A percentile compares a stretch with the other conserved stretches of the same genome.
Evolutionary conservation across 2,113 vertebrate genomes (phyloP).

Genomic region (Phaethon lepturus): DNA sequence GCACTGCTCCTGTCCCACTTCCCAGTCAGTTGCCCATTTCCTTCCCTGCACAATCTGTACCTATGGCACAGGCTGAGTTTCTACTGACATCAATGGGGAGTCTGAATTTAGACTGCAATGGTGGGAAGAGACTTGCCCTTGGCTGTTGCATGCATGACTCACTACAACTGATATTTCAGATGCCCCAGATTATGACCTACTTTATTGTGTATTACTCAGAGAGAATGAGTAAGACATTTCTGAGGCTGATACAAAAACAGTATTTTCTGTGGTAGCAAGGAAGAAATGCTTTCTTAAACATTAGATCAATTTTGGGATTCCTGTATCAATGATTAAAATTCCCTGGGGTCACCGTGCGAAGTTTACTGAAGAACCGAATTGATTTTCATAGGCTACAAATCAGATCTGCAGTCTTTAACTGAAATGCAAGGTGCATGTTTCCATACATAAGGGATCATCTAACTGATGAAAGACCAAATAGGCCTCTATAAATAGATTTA

Average conservation of each 20-base stretch:
- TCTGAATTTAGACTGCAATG: not conserved
- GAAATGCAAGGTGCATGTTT: not conserved
- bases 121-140: not conserved
- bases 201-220: slow-evolving; percentile 18
- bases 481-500: slow-evolving; percentile 25
- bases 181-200: slow-evolving; percentile 53
- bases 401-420: not conserved
- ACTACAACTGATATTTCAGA: not conserved
- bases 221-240: not conserved
- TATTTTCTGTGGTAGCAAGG: not conserved
- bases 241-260: not conserved
- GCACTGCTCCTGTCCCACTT: not conserved
- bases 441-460: slow-evolving; percentile 12
- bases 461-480: slow-evolving; percentile 13
- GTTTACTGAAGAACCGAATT: not conserved
- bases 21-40: not conserved
- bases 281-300: slow-evolving; percentile 35
- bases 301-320: slow-evolving; percentile 26
- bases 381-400: slow-evolving; percentile 46
- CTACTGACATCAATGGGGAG: accelerated
- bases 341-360: not conserved
- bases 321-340: slow-evolving; percentile 35
- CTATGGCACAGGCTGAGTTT: not conserved
- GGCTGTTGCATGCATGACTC: not conserved
- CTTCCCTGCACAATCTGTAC: not conserved